Percentiles rank a stretch among this genome's conserved stretches.
Conservation (phyloP, 2,888 invertebrate species). For the Globia sparganii region DNA sequence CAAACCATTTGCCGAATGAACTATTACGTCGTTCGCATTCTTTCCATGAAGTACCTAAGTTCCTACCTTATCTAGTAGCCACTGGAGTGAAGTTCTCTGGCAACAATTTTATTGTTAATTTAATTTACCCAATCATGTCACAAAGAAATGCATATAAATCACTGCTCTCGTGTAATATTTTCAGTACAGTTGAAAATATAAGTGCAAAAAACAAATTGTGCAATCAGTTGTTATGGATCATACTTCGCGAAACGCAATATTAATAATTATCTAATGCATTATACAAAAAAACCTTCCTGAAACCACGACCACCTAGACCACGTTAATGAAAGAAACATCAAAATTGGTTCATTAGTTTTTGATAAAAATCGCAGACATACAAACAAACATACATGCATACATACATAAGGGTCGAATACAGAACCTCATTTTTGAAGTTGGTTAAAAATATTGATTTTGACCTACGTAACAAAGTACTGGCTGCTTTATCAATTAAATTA, state of each 20-base stretch:
- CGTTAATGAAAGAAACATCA: no score
- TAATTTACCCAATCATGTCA: background rate
- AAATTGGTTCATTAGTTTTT: no score
- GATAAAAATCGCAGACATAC: no score
- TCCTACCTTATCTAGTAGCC: background rate
- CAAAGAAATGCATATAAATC: slow-evolving; percentile 13
- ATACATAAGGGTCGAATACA: no score
- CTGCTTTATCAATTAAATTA: slow-evolving; percentile 3
- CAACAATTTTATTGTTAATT: background rate
- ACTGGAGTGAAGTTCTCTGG: background rate
- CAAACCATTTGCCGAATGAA: slow-evolving; percentile 7
- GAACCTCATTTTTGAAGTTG: no score
- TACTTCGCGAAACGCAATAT: slow-evolving; percentile 11
- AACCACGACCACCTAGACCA: no score
- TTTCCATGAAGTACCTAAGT: background rate
- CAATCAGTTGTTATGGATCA: slow-evolving; percentile 25
- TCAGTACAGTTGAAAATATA: slow-evolving; percentile 17
- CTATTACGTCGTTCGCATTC: background rate
- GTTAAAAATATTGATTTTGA: slow-evolving; percentile 3
- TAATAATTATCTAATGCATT: no score
- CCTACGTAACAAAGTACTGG: background rate
- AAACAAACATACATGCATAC: no score
- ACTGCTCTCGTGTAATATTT: slow-evolving; percentile 7
- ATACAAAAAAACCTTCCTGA: no score
- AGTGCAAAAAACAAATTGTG: slow-evolving; percentile 33